phyloP scores from a whole-genome alignment of 2,113 vertebrate species.

The Ammospiza nelsoni region DNA sequence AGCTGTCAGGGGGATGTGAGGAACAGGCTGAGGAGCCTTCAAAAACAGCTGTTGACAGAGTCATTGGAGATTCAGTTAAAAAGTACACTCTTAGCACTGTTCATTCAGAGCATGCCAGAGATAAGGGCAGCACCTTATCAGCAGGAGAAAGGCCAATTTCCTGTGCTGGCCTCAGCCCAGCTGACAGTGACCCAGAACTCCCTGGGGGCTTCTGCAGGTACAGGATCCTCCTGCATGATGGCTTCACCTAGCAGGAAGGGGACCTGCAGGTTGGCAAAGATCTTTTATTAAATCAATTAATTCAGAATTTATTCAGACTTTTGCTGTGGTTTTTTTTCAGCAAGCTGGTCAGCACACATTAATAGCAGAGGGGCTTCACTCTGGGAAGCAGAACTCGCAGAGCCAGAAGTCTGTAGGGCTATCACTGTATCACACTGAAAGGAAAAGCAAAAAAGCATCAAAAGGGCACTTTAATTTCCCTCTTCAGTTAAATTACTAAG shows the following conservation, averaged over 20 bases:
- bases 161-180: not conserved
- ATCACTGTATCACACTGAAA: not conserved
- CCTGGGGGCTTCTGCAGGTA: not conserved
- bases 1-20: not conserved
- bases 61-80: not conserved
- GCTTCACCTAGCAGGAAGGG: not conserved
- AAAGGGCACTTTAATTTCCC: not conserved
- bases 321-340: not conserved
- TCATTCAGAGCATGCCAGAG: not conserved
- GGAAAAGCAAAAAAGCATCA: not conserved
- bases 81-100: not conserved
- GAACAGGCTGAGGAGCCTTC: not conserved
- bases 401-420: not conserved
- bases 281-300: not conserved
- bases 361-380: not conserved
- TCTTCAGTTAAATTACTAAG: not conserved
- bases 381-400: not conserved
- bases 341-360: not conserved
- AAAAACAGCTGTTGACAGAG: not conserved
- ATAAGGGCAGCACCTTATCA: not conserved
- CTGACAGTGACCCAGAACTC: accelerated
- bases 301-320: not conserved
- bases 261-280: not conserved
- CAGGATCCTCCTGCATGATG: not conserved
- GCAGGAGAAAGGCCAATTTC: not conserved